phyloP scores from a whole-genome alignment of 2,888 invertebrate genomes.

The Mayetiola destructor region DNA sequence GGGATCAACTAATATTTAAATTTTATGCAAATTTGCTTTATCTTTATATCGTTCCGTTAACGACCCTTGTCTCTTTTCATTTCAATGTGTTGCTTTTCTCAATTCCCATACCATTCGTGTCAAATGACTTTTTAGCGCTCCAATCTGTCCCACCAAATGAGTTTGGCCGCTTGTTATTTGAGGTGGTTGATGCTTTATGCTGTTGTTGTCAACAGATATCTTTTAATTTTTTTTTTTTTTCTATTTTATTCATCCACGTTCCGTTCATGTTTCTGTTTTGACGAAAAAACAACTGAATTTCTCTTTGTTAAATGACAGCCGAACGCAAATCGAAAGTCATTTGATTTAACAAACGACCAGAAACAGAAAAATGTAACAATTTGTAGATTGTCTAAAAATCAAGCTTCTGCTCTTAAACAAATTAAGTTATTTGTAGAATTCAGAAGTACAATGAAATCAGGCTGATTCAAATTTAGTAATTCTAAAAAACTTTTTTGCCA shows the following conservation, averaged over 20 bases:
- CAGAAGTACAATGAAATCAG: too few species aligned
- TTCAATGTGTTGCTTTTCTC: not conserved
- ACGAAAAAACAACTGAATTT: not conserved
- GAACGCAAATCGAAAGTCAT: slow-evolving; percentile 3
- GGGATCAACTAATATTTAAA: slow-evolving; percentile 23
- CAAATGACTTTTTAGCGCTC: too few species aligned
- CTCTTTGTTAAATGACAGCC: not conserved
- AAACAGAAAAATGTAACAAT: too few species aligned
- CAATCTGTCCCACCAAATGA: too few species aligned
- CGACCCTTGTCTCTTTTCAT: slow-evolving; percentile 14
- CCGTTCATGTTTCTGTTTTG: too few species aligned
- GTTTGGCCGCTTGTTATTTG: too few species aligned
- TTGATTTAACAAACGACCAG: slow-evolving; percentile 4
- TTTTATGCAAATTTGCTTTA: slow-evolving; percentile 21
- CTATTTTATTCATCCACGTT: not conserved
- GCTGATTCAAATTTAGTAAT: too few species aligned
- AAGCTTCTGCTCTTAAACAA: too few species aligned
- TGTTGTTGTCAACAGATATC: not conserved
- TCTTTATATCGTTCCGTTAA: slow-evolving; percentile 5
- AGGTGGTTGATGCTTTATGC: too few species aligned
- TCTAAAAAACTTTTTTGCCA: too few species aligned
- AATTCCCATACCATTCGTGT: not conserved
- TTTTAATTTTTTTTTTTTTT: not conserved
- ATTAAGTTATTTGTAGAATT: too few species aligned
- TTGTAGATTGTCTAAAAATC: too few species aligned